phyloP scores from a whole-genome alignment of 2,113 vertebrate species.

The Emydura subglobosa region DNA sequence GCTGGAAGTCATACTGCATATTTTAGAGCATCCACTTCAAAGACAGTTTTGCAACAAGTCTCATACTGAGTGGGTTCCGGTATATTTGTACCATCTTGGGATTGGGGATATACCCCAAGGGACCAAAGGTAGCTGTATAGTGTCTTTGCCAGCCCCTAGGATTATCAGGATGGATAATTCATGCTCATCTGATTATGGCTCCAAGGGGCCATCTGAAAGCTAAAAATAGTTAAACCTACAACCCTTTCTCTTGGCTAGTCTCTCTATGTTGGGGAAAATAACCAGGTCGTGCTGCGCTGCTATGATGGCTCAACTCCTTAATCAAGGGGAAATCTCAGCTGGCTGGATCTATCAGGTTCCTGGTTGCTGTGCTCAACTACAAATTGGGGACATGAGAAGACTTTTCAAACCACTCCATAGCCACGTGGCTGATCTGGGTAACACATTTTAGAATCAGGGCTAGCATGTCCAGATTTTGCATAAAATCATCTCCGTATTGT shows the following conservation, averaged over 20 bases:
- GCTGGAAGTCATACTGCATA: neutral
- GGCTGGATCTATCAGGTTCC: neutral
- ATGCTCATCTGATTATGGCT: neutral
- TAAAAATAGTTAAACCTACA: neutral
- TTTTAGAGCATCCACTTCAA: neutral
- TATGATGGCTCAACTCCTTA: neutral
- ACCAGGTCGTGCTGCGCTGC: neutral
- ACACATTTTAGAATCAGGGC: neutral
- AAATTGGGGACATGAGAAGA: neutral
- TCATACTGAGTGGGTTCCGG: neutral
- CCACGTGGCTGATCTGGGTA: neutral
- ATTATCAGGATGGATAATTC: neutral
- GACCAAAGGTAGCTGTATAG: neutral
- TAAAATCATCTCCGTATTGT: neutral
- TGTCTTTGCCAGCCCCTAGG: neutral
- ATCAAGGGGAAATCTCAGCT: neutral
- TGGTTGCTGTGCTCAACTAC: neutral
- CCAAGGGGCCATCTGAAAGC: neutral
- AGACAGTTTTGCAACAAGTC: neutral
- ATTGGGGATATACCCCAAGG: neutral
- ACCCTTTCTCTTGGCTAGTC: neutral
- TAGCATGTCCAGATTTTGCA: neutral
- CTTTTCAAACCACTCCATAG: neutral
- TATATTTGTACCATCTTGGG: neutral
- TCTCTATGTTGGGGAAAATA: neutral